A percentile compares a stretch with the other conserved stretches of the same genome.
These are phyloP conservation scores for Limnodromus scolopaceus DNA, from an alignment of 2,797 vertebrate genomes.

Conservation along the genomic window DNA sequence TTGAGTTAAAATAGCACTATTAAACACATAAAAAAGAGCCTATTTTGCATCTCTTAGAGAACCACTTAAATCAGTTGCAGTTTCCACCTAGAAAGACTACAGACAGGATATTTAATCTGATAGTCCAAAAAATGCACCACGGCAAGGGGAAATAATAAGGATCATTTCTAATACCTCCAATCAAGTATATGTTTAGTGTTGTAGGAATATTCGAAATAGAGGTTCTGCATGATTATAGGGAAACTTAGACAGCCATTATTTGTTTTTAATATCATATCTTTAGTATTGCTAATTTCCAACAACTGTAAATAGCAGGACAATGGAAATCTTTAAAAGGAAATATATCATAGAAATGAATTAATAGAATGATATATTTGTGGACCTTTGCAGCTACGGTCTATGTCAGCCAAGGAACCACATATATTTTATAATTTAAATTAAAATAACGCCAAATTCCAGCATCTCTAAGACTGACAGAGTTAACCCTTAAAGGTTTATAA, in stretches of 20 bases:
- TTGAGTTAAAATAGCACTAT: neutral
- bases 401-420: neutral
- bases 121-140: neutral
- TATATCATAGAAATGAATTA: neutral
- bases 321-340: neutral
- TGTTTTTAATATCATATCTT: neutral
- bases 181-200: neutral
- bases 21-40: neutral
- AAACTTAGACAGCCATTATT: neutral
- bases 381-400: neutral
- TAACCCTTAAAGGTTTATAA: neutral
- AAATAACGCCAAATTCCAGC: neutral
- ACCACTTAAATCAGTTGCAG: neutral
- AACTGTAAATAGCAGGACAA: neutral
- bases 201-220: neutral
- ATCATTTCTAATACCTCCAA: neutral
- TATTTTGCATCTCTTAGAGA: neutral
- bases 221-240: neutral
- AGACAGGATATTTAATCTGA: neutral
- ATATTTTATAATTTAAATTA: neutral
- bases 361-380: neutral
- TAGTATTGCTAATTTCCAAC: neutral
- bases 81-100: neutral
- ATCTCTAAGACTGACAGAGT: neutral
- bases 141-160: neutral